Percentiles rank a stretch among this genome's conserved stretches.
Conservation (phyloP, 2,888 invertebrate species). For the Caradrina clavipalpis region DNA sequence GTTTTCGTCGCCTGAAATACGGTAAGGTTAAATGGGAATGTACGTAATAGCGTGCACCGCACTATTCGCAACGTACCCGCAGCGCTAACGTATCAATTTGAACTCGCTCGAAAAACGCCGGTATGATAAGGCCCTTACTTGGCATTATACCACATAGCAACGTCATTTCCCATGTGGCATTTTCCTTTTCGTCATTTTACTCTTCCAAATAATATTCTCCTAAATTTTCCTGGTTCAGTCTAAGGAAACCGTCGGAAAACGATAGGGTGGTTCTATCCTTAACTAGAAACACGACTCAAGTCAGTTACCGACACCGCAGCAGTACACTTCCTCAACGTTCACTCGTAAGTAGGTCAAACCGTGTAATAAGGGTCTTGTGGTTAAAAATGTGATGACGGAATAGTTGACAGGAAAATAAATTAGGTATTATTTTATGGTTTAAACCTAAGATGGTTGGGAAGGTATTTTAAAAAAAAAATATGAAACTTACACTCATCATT, state of each 20-base stretch:
- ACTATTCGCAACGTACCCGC: no score
- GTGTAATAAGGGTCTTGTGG: slow-evolving; percentile 23
- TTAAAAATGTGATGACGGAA: slow-evolving; percentile 18
- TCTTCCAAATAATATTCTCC: background rate
- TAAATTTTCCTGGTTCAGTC: slow-evolving; percentile 2
- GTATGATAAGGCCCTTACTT: no score
- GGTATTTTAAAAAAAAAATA: background rate
- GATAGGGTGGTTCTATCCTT: slow-evolving; percentile 13
- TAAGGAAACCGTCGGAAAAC: slow-evolving; percentile 9
- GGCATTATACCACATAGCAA: no score
- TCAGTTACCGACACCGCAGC: slow-evolving; percentile 40
- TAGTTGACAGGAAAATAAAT: slow-evolving; percentile 1
- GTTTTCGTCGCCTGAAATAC: no score
- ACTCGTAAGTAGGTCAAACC: slow-evolving; percentile 45
- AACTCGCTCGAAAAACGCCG: no score
- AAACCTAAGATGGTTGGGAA: background rate
- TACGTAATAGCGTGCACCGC: no score
- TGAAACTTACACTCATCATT: no score
- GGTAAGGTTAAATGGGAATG: no score
- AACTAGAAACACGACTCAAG: slow-evolving; percentile 45
- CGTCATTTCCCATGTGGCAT: no score
- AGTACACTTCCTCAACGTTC: slow-evolving; percentile 47
- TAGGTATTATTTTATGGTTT: background rate
- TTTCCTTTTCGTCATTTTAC: no score
- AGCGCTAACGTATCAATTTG: no score